Percentiles rank a stretch among this genome's conserved stretches.
Conservation (phyloP, 2,113 vertebrate genomes). For the Scalopus aquaticus region DNA sequence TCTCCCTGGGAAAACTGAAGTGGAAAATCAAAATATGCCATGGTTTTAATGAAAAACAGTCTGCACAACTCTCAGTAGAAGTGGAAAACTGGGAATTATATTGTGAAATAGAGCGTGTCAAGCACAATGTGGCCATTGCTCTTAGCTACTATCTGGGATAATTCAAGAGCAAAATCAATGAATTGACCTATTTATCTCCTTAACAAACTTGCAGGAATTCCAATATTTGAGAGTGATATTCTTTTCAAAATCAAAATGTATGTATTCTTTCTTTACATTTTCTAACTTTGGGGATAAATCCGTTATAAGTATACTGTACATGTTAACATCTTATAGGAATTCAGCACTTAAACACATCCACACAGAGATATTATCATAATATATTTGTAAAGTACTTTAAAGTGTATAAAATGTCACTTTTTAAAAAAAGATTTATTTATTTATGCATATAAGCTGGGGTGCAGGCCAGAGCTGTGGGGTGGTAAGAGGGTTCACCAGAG, state of each 20-base stretch:
- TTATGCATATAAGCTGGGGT: no score
- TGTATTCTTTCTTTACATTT: neutral
- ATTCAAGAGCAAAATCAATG: conserved; percentile 52
- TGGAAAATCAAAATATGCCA: conserved; percentile 71
- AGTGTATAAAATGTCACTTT: neutral
- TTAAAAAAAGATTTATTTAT: no score
- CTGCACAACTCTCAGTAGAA: conserved; percentile 58
- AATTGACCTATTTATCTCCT: conserved; percentile 62
- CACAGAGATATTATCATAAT: neutral
- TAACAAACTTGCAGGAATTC: conserved; percentile 24
- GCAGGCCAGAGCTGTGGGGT: no score
- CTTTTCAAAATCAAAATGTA: neutral
- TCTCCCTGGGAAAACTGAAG: conserved; percentile 60
- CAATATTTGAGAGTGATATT: neutral
- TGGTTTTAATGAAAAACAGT: conserved; percentile 72
- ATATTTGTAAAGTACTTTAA: neutral
- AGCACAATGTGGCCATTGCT: conserved; percentile 16
- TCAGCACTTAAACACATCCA: neutral
- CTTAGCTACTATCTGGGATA: conserved; percentile 46
- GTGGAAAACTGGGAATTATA: conserved; percentile 65
- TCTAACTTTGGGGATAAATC: neutral
- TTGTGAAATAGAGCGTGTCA: conserved; percentile 73
- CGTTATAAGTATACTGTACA: neutral
- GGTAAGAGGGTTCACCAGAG: no score
- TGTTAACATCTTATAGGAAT: neutral